Evolutionary conservation across 2,888 invertebrate species (phyloP).

Genomic region (Nomada ruficornis): DNA sequence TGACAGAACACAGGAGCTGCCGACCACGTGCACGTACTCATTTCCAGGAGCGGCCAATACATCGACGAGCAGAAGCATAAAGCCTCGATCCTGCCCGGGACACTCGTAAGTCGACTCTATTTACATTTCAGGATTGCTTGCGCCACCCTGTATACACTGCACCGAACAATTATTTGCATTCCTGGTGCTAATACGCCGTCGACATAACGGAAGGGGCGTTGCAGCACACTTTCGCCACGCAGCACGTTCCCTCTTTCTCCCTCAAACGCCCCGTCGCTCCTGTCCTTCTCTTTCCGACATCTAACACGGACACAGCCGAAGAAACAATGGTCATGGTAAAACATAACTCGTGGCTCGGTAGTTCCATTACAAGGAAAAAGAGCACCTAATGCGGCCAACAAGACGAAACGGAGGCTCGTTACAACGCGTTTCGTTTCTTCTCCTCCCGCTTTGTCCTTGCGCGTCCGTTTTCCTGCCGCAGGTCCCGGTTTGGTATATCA

Average conservation of each 20-base stretch:
- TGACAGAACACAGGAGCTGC: no score
- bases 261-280: neutral
- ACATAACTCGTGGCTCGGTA: constrained; percentile 5
- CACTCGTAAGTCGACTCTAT: constrained; percentile 74
- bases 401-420: constrained; percentile 49
- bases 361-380: constrained; percentile 28
- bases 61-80: constrained; percentile 34
- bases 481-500: constrained; percentile 17
- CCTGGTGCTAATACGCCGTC: constrained; percentile 69
- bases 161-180: constrained; percentile 82
- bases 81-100: neutral
- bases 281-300: neutral
- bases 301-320: neutral
- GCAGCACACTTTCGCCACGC: constrained; percentile 53
- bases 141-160: constrained; percentile 71
- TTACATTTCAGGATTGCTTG: constrained; percentile 78
- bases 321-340: constrained; percentile 38
- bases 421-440: constrained; percentile 4
- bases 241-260: constrained; percentile 12
- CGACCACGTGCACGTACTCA: neutral
- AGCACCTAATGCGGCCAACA: constrained; percentile 42
- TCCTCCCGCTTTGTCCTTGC: neutral
- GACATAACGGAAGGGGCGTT: constrained; percentile 67
- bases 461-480: neutral
- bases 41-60: constrained; percentile 29